Conservation (phyloP, 1,140 invertebrate genomes). For the Cotesia vestalis region DNA sequence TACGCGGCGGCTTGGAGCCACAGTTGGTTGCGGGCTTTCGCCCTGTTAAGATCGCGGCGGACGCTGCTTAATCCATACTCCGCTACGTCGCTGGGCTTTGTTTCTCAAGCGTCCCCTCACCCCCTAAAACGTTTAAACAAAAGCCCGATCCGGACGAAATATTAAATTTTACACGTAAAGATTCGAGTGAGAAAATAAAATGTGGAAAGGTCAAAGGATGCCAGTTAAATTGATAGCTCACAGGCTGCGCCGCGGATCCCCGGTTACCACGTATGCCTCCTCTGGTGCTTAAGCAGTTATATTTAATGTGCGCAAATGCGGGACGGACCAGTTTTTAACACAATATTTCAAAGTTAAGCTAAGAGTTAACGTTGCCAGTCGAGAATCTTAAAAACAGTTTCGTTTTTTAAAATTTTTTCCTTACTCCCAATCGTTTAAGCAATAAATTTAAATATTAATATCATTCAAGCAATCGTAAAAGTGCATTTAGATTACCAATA, state of each 20-base stretch:
- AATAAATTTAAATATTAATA: slow-evolving; percentile 6
- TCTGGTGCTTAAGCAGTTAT: slow-evolving; percentile 5
- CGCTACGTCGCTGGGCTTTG: slow-evolving; percentile 22
- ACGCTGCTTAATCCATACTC: slow-evolving; percentile 28
- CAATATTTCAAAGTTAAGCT: background rate
- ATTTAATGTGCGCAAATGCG: slow-evolving; percentile 15
- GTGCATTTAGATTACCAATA: background rate
- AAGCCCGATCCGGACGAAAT: no score
- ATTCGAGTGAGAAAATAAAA: background rate
- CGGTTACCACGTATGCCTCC: slow-evolving; percentile 19
- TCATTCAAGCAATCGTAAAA: slow-evolving; percentile 18
- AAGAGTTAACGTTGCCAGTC: background rate
- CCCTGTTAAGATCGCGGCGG: slow-evolving; percentile 44
- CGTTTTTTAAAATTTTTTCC: background rate
- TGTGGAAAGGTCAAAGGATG: slow-evolving; percentile 34
- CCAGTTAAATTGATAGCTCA: slow-evolving; percentile 1
- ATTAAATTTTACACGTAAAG: no score
- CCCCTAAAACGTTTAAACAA: no score
- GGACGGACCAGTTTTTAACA: no score
- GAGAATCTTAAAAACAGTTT: background rate
- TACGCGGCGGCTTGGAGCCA: slow-evolving; percentile 52
- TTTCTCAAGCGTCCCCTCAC: no score
- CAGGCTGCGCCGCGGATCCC: slow-evolving; percentile 19
- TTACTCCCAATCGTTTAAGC: background rate
- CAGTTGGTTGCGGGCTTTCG: slow-evolving; percentile 60